A percentile compares a stretch with the other conserved stretches of the same genome.
phyloP scores from a whole-genome alignment of 2,888 invertebrate genomes.

The Barypeithes pellucidus region DNA sequence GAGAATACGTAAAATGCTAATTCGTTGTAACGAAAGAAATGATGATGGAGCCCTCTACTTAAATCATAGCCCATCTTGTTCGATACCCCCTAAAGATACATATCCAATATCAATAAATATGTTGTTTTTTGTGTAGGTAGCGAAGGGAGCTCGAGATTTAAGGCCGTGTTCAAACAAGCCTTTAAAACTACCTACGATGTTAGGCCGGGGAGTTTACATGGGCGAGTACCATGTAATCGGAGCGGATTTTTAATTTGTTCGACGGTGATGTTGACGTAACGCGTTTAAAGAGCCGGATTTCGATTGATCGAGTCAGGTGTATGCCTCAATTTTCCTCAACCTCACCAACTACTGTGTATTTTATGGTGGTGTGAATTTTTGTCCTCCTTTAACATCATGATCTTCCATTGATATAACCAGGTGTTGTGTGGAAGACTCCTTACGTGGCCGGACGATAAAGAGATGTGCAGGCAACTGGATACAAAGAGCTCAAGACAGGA shows the following conservation, averaged over 20 bases:
- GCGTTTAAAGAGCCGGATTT: too few relatives aligned
- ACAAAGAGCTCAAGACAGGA: too few relatives aligned
- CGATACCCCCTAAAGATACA: conserved; percentile 56
- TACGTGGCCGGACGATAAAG: too few relatives aligned
- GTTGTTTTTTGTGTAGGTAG: conserved; percentile 56
- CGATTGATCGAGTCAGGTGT: too few relatives aligned
- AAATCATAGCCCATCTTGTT: conserved; percentile 51
- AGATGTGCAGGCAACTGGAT: too few relatives aligned
- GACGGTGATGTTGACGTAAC: neutral
- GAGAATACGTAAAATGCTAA: conserved; percentile 51
- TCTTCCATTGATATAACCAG: too few relatives aligned
- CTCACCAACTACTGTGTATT: too few relatives aligned
- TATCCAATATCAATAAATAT: conserved; percentile 57
- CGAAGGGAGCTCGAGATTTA: conserved; percentile 51
- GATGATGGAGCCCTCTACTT: conserved; percentile 44
- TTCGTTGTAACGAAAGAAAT: conserved; percentile 51
- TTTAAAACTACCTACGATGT: conserved; percentile 56
- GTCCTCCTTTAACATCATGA: too few relatives aligned
- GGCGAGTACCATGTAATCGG: conserved; percentile 40
- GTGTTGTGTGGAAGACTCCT: too few relatives aligned
- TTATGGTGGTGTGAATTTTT: too few relatives aligned
- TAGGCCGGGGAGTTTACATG: conserved; percentile 46
- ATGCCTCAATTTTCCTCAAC: too few relatives aligned
- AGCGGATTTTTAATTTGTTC: neutral
- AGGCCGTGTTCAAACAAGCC: conserved; percentile 55